phyloP scores from a whole-genome alignment of 2,797 vertebrate genomes.

The Coracias cyanogaster region DNA sequence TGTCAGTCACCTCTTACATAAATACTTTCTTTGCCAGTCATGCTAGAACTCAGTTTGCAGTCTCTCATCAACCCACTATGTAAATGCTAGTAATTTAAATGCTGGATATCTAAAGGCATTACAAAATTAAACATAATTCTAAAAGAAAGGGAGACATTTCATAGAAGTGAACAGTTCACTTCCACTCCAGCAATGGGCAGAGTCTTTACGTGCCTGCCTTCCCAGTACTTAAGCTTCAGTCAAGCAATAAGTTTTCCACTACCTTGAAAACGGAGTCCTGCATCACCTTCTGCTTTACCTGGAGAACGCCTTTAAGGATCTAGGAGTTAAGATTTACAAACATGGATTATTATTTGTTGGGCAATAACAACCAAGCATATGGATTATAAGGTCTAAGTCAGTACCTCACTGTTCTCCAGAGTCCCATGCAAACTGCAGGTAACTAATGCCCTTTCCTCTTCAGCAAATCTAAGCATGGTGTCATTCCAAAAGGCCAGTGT shows the following conservation, averaged over 20 bases:
- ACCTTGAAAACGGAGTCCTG: background rate
- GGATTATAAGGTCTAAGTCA: background rate
- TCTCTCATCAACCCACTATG: background rate
- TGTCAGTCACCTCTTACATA: conserved; percentile 57
- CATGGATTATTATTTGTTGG: background rate
- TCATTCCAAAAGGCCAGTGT: background rate
- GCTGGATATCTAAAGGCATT: background rate
- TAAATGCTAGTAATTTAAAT: conserved; percentile 7
- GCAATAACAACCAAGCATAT: background rate
- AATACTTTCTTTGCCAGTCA: background rate
- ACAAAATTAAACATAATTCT: background rate
- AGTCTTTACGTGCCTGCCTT: background rate
- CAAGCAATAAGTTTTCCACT: background rate
- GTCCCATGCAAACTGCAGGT: background rate
- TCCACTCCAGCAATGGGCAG: background rate
- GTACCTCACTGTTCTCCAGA: background rate
- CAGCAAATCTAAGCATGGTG: background rate
- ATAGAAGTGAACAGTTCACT: background rate
- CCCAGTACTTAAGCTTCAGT: background rate
- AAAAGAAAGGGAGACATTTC: background rate
- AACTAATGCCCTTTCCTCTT: background rate
- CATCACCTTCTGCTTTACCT: background rate
- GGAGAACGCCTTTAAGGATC: background rate
- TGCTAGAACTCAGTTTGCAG: background rate
- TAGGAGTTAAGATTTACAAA: background rate